phyloP scores from a whole-genome alignment of 2,888 invertebrate genomes.

The Leistus spinibarbis region DNA sequence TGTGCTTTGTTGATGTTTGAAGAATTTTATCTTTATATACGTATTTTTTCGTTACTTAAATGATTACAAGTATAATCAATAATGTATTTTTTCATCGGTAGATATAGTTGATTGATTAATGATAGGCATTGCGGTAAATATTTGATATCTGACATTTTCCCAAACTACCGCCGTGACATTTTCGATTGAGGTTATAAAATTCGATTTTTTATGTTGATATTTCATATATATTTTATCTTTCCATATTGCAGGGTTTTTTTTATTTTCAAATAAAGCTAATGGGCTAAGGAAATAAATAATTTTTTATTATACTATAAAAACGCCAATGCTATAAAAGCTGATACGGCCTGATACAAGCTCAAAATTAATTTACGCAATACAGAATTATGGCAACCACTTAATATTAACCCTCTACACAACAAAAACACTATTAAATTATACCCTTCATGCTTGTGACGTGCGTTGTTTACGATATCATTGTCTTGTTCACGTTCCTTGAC shows the following conservation, averaged over 20 bases:
- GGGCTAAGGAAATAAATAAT: neutral
- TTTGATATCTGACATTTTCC: neutral
- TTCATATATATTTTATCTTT: no score
- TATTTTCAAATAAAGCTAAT: neutral
- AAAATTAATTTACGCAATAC: neutral
- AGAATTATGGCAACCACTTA: neutral
- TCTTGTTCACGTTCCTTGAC: neutral
- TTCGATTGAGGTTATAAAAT: neutral
- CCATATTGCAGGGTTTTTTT: no score
- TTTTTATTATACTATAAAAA: neutral
- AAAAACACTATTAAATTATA: neutral
- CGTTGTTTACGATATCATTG: neutral
- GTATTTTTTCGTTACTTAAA: neutral
- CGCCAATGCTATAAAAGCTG: neutral
- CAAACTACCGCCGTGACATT: neutral
- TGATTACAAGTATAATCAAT: neutral
- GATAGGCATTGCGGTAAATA: neutral
- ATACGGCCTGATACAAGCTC: neutral
- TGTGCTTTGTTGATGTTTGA: neutral
- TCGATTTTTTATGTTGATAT: neutral
- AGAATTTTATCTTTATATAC: neutral
- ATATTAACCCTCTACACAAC: neutral
- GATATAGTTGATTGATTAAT: neutral
- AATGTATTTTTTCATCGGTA: neutral
- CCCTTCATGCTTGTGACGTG: neutral